Evolutionary conservation across 2,888 invertebrate species (phyloP).

Genomic region (Lasioglossum calceatum): DNA sequence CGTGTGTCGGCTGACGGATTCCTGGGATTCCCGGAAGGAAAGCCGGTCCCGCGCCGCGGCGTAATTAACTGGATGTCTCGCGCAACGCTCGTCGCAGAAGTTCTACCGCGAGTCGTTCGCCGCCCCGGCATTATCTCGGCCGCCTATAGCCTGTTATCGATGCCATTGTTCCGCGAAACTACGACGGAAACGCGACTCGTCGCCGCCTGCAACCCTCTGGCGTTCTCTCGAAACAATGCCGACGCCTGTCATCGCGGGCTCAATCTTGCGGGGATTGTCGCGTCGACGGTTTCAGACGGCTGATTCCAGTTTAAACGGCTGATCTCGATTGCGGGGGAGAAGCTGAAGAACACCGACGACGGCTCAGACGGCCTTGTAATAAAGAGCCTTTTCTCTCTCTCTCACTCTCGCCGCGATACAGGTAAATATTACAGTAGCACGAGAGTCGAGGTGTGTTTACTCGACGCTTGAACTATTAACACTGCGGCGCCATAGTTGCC

Average conservation of each 20-base stretch:
- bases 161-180: slow-evolving; percentile 53
- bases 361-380: not conserved
- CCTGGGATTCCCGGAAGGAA: slow-evolving; percentile 48
- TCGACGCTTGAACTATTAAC: not conserved
- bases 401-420: not conserved
- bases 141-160: slow-evolving; percentile 34
- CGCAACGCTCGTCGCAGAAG: slow-evolving; percentile 21
- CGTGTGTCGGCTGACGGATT: slow-evolving; percentile 74
- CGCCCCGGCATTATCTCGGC: slow-evolving; percentile 32
- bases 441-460: not conserved
- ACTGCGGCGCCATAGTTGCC: not conserved
- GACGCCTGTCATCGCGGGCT: slow-evolving; percentile 46
- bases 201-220: slow-evolving; percentile 25
- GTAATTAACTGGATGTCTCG: slow-evolving; percentile 54
- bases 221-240: slow-evolving; percentile 55
- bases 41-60: slow-evolving; percentile 38
- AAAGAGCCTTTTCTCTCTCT: not conserved
- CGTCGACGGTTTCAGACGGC: slow-evolving; percentile 3
- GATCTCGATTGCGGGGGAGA: not conserved
- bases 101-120: slow-evolving; percentile 39
- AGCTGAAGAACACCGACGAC: not conserved
- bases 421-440: not conserved
- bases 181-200: slow-evolving; percentile 49
- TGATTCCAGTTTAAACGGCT: not conserved
- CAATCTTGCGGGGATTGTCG: slow-evolving; percentile 23